Base-by-base conservation (phyloP, 37 sponge, comb jelly and placozoan genomes). In the Aphrocallistes beatrix region DNA sequence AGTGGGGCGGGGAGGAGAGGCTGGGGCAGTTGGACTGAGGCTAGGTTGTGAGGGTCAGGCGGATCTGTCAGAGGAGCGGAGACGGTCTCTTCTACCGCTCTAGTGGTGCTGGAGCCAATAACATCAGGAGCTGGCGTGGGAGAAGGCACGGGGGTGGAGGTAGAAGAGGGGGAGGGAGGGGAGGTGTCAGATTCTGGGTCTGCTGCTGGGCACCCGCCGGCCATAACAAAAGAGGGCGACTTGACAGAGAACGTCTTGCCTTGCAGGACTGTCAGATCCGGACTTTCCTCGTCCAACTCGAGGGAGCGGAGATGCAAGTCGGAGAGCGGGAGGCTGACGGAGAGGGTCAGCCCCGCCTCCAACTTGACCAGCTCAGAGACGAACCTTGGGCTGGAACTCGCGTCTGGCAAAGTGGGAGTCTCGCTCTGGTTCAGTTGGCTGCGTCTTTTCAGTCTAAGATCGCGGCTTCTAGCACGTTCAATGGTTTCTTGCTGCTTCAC, bases 381-480 rank as follows among this genome's bases (percentile, higher is more conserved):
- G 28, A 60, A 25, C n/a, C 25, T 28, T 3, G 10, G 10, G 34
- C 8, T 3, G 21, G 28, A 25, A 13, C 6, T 25, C 3, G 75
- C 3, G 17, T 13, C 75, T 30, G n/a, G 3, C 3, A 28, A 30
- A 21, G 3, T 3, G 13, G 17, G 13, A 47, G 49, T 47, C 13
- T 13, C 17, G 17, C 17, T 47, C 28, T 13, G 10, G 3, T 60
- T 3, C 28, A 60, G 75, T 30, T 19, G 10, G 34, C 28, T 25
- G 3, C 75, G 75, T 13, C 75, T 60, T 6, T 60, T 19, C n/a
- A 60, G n/a, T 1, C 75, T 19, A 6, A 60, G 34, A 19, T 60
- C 75, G 75, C 75, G 75, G 75, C 75, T 60, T 60, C n/a, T 60
- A 1, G 75, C 75, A 60, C 75, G 75, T 30, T 60, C 75, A 13